Conservation (phyloP, 2,797 vertebrate genomes). For the Corythornis leucogaster region DNA sequence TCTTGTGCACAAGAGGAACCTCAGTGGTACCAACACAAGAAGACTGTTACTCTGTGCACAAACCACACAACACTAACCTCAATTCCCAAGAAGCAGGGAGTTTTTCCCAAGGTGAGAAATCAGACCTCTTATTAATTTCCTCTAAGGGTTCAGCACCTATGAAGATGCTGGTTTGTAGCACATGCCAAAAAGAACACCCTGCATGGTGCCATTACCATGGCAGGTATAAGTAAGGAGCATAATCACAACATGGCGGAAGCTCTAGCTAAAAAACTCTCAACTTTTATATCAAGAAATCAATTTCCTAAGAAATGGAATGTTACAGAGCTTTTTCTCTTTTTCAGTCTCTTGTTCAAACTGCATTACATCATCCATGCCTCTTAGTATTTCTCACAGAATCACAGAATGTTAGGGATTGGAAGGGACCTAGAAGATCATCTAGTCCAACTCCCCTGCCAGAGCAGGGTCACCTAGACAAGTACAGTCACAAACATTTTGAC, state of each 20-base stretch:
- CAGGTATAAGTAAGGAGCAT: background rate
- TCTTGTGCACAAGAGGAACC: background rate
- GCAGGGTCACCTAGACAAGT: no score
- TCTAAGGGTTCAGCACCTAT: background rate
- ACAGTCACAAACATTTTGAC: background rate
- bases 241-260: rapidly evolving
- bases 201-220: no score
- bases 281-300: background rate
- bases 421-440: no score
- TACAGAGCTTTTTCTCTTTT: background rate
- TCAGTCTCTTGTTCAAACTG: background rate
- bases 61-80: background rate
- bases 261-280: background rate
- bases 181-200: rapidly evolving
- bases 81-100: background rate
- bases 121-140: rapidly evolving
- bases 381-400: background rate
- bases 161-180: background rate
- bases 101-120: background rate
- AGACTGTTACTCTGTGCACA: background rate
- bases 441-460: no score
- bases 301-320: background rate
- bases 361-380: no score
- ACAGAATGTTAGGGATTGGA: no score
- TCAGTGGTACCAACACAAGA: background rate